Base-by-base conservation (phyloP, 2,113 vertebrate genomes). In the Platycercus adscitus region DNA sequence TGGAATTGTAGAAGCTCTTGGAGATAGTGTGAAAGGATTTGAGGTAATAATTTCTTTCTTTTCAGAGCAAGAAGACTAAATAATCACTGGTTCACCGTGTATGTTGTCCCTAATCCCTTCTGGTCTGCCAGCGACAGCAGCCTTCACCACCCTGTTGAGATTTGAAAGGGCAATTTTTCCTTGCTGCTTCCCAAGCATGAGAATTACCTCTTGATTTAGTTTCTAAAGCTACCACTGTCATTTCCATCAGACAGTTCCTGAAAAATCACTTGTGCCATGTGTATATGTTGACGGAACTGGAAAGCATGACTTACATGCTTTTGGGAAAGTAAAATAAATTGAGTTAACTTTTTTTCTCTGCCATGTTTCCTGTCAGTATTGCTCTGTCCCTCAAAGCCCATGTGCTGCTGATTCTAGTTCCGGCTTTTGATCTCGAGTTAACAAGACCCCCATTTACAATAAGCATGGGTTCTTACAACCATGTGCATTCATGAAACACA, bases 1-100 rank as follows among this genome's bases (percentile, higher is more conserved):
- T 92, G 99, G 99, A 95, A 99, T 99, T 91, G 98, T 99, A 31
- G 99, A 99, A 98, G 98, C 98, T 70, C 94, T 99, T 91, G 99
- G 99, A 87, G 98, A 98, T 94, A 98, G 98, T 7, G 99, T 99
- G 84, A 98, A 98, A 96, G 99, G 99, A 93, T 99, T 99, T 86
- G 99, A 99, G 99, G 99, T 99, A 97, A 97, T 46, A 3, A 35
- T 70, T 63, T 39, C 39, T 52, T 56, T 68, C 12, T 72, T 91
- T 56, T n/a, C 29, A 41, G 52, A 58, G 63, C 31, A 35, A 68
- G 53, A 60, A 13, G 52, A 52, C 16, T 66, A 70, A 60, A 53
- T 65, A 65, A 89, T 46, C 28, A 26, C 11, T 35, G 47, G 10
- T 77, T 76, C 26, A 23, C 41, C 21, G 61, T 49, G 26, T 55